These are phyloP conservation scores for Drosophila repleta DNA, from an alignment of 1,140 invertebrate genomes.

Conservation along the genomic window DNA sequence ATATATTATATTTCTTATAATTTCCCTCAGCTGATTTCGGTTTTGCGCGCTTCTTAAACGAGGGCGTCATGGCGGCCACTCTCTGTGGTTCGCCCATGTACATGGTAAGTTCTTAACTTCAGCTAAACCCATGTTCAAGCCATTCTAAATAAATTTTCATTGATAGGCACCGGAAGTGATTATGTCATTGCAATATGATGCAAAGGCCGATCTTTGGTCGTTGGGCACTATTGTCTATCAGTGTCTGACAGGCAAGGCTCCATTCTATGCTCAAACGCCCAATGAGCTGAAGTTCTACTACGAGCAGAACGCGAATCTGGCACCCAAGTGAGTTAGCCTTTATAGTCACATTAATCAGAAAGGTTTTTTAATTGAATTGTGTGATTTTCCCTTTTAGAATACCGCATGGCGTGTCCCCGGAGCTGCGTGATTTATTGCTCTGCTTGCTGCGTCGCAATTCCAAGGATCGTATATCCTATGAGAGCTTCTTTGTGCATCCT, in stretches of 20 bases:
- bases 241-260: slow-evolving; percentile 98
- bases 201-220: slow-evolving; percentile 99
- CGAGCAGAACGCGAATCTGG: slow-evolving; percentile 97
- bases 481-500: slow-evolving; percentile 96
- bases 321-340: slow-evolving; percentile 92
- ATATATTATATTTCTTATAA: not conserved
- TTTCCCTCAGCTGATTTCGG: slow-evolving; percentile 95
- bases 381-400: slow-evolving; percentile 87
- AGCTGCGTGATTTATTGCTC: slow-evolving; percentile 94
- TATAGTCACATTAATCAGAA: too few relatives aligned
- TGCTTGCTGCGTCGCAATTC: slow-evolving; percentile 96
- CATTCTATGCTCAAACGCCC: slow-evolving; percentile 99
- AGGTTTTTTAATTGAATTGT: too few relatives aligned
- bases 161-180: slow-evolving; percentile 98
- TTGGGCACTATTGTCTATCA: slow-evolving; percentile 99
- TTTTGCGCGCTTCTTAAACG: slow-evolving; percentile 98
- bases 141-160: not conserved
- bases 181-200: slow-evolving; percentile 99
- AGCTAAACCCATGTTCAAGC: not conserved
- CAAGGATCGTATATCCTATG: slow-evolving; percentile 97
- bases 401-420: slow-evolving; percentile 94
- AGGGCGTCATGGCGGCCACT: slow-evolving; percentile 99
- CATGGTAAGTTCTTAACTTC: slow-evolving; percentile 88
- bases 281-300: slow-evolving; percentile 98
- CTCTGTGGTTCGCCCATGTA: slow-evolving; percentile 99